Conservation (phyloP, 2,113 vertebrate genomes). For the Sphyrna mokarran region DNA sequence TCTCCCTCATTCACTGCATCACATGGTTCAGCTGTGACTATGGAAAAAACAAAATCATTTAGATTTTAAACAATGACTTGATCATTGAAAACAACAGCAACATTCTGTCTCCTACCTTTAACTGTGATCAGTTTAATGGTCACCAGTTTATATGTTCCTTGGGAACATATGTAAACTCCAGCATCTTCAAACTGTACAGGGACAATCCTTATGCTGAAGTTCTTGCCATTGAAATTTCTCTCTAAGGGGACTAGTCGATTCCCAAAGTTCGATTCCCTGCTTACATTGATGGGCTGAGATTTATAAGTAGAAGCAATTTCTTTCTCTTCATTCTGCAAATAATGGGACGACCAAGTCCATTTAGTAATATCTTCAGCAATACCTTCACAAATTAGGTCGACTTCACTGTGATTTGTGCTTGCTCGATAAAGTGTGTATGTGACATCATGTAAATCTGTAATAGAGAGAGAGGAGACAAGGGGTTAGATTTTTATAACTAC, state of each 20-base stretch:
- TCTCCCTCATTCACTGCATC: background rate
- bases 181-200: constrained; percentile 15
- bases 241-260: background rate
- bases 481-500: background rate
- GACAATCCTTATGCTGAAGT: background rate
- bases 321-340: background rate
- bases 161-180: background rate
- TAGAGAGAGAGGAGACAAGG: background rate
- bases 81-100: background rate
- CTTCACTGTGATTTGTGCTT: background rate
- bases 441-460: background rate
- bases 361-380: too few relatives aligned
- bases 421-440: background rate
- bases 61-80: background rate
- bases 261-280: background rate
- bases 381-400: background rate
- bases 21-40: background rate
- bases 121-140: background rate
- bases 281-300: background rate
- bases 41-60: background rate
- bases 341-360: background rate
- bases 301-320: background rate
- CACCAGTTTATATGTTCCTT: background rate
- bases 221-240: background rate
- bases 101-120: background rate